phyloP scores from a whole-genome alignment of 2,113 vertebrate genomes.

The Montifringilla adamsi region DNA sequence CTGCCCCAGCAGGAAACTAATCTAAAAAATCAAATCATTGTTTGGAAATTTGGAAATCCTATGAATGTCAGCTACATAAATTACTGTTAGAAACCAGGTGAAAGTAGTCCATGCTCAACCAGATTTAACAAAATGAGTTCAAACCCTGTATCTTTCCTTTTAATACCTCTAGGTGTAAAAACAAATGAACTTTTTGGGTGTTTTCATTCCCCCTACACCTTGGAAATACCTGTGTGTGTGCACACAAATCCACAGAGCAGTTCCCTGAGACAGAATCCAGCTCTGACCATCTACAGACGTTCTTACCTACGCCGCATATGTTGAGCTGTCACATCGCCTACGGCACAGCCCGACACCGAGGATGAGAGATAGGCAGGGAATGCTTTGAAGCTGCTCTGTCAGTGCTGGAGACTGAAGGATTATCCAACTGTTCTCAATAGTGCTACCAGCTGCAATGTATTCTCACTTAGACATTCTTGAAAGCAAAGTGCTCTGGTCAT shows the following conservation, averaged over 20 bases:
- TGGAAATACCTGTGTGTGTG: background rate
- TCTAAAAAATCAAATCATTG: background rate
- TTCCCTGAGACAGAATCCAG: background rate
- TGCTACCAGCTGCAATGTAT: conserved; percentile 50
- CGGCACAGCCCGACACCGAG: background rate
- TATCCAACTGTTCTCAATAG: conserved; percentile 65
- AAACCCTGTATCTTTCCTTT: background rate
- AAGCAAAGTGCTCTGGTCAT: conserved; percentile 38
- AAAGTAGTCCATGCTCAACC: background rate
- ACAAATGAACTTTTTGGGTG: background rate
- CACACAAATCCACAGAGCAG: background rate
- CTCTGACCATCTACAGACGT: background rate
- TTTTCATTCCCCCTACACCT: background rate
- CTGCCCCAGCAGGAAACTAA: background rate
- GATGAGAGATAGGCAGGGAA: conserved; percentile 46
- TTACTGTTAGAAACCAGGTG: background rate
- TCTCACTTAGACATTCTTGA: conserved; percentile 34
- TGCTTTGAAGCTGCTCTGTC: conserved; percentile 61
- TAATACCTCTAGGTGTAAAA: background rate
- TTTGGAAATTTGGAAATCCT: background rate
- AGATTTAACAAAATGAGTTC: background rate
- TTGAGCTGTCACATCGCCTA: background rate
- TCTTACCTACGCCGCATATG: background rate
- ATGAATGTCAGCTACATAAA: background rate
- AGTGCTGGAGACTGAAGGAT: conserved; percentile 37